Conservation (phyloP, 2,113 vertebrate species). For the Gambusia holbrooki region DNA sequence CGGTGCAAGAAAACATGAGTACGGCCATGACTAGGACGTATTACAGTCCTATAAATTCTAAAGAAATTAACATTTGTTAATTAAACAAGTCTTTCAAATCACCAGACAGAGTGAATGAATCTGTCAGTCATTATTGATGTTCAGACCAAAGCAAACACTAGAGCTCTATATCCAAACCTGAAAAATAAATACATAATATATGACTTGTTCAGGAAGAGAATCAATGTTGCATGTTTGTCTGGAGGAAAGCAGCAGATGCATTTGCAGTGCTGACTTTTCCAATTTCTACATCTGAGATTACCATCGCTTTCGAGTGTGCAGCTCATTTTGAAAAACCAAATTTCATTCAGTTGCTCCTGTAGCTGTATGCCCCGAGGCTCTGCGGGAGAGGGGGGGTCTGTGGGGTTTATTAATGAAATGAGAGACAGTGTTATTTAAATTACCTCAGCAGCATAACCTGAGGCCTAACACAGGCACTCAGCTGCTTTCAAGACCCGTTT, state of each 20-base stretch:
- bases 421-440: conserved; percentile 79
- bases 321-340: conserved; percentile 77
- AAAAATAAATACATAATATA: conserved; percentile 77
- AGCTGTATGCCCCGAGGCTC: conserved; percentile 66
- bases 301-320: conserved; percentile 69
- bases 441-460: conserved; percentile 71
- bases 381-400: conserved; percentile 38
- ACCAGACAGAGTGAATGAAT: conserved; percentile 4
- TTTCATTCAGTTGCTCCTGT: conserved; percentile 67
- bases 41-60: neutral
- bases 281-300: conserved; percentile 79
- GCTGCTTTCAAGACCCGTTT: conserved; percentile 62
- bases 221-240: conserved; percentile 78
- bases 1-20: conserved; percentile 10
- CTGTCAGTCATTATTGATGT: conserved; percentile 45
- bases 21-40: conserved; percentile 7
- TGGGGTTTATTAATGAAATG: conserved; percentile 73
- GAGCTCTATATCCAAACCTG: conserved; percentile 62
- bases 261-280: conserved; percentile 76
- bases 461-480: conserved; percentile 51
- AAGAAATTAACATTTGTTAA: conserved; percentile 39
- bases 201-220: conserved; percentile 67
- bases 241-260: conserved; percentile 69
- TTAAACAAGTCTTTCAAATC: conserved; percentile 31
- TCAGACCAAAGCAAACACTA: conserved; percentile 19